Conservation (phyloP, 2,113 vertebrate genomes). For the Sander vitreus region DNA sequence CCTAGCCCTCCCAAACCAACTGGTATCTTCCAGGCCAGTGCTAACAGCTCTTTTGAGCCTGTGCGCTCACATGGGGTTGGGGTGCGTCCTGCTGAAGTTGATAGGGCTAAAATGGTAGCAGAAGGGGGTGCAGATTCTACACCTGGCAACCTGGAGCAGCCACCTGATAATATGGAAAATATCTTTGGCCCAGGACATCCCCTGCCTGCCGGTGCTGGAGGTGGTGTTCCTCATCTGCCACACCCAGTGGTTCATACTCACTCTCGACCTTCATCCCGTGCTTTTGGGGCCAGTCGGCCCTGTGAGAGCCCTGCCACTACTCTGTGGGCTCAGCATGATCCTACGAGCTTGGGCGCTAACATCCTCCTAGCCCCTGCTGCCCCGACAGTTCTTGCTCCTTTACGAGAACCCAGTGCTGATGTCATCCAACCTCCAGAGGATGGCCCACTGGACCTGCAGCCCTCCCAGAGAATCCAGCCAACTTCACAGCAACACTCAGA, state of each 20-base stretch:
- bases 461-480: constrained; percentile 56
- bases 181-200: constrained; percentile 80
- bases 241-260: constrained; percentile 63
- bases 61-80: constrained; percentile 91
- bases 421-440: constrained; percentile 93
- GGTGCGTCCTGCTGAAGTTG: constrained; percentile 88
- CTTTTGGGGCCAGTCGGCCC: constrained; percentile 85
- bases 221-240: constrained; percentile 38
- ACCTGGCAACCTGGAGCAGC: constrained; percentile 94
- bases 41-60: constrained; percentile 97
- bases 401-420: constrained; percentile 84
- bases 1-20: constrained; percentile 97
- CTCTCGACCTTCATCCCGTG: constrained; percentile 84
- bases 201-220: constrained; percentile 55
- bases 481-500: constrained; percentile 84
- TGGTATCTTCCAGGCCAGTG: constrained; percentile 94
- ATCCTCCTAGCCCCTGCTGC: constrained; percentile 95
- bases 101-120: constrained; percentile 90
- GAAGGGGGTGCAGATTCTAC: constrained; percentile 83
- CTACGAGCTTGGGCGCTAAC: constrained; percentile 89
- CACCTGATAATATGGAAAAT: constrained; percentile 96
- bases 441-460: constrained; percentile 77
- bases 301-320: constrained; percentile 97
- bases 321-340: constrained; percentile 94
- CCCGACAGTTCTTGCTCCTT: constrained; percentile 87